Conservation (phyloP, 2,797 vertebrate species). For the Rhinogobio ventralis region DNA sequence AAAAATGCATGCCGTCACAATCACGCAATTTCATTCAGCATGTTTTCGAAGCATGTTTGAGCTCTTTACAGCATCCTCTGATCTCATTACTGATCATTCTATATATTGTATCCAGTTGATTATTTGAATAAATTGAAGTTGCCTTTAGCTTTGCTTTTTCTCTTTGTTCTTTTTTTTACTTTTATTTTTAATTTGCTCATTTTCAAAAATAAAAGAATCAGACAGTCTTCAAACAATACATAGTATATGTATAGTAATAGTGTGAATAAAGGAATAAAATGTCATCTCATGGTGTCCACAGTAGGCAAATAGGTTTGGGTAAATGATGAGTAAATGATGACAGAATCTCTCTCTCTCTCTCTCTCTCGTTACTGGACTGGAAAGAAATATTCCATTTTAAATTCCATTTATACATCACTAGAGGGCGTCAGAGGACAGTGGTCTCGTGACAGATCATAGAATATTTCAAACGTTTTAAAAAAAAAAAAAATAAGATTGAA, state of each 20-base stretch:
- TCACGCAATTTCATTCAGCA: conserved; percentile 58
- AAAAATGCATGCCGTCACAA: conserved; percentile 76
- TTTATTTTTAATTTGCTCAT: background rate
- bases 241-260: background rate
- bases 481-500: no score
- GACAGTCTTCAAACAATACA: background rate
- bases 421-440: conserved; percentile 38
- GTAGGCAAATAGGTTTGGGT: background rate
- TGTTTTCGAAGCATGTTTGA: conserved; percentile 70
- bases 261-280: background rate
- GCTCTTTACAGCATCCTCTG: conserved; percentile 58
- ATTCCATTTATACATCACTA: conserved; percentile 58
- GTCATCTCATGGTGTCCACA: background rate
- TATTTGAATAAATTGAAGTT: conserved; percentile 79
- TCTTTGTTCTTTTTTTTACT: background rate
- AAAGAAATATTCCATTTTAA: background rate
- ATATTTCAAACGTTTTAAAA: no score
- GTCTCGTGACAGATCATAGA: background rate
- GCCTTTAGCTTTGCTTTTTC: conserved; percentile 68
- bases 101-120: conserved; percentile 78
- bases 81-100: conserved; percentile 67
- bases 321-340: background rate
- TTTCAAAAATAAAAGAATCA: background rate
- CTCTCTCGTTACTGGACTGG: background rate
- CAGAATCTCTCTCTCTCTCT: background rate